Evolutionary conservation across 1,140 invertebrate genomes (phyloP), one percentile per base, ranked within the genome.

Genomic region (Akabosia matsudoensis): DNA sequence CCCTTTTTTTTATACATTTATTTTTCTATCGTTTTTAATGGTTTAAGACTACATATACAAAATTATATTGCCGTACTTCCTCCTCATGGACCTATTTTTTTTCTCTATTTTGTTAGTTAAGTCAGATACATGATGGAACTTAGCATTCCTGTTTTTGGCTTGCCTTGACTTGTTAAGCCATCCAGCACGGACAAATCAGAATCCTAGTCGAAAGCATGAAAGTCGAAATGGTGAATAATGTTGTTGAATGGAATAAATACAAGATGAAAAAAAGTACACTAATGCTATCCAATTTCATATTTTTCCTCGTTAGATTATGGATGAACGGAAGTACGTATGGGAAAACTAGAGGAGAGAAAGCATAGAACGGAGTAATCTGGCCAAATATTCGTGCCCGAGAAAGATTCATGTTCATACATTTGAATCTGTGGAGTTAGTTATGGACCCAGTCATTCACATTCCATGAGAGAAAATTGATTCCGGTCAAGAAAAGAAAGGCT

Each of bases 391-490:
- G n/a, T n/a, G n/a, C n/a, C n/a, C n/a, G 7, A 45, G 37, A 10
- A 45, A 31, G 26, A 16, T 28, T 28, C 7, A 7, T 67, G 61
- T 22, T 67, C 61, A 31, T 67, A 31, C 61, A 67, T 67, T 67
- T 67, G 30, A 67, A 67, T 67, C 61, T 67, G 26, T 67, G 10
- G 31, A 67, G 61, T 67, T 67, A 67, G 61, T 67, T 67, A 67
- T 30, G 26, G 61, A 30, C 28, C 61, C 61, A 67, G 28, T 67
- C 61, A 67, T 67, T 67, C 61, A n/a, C 61, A 67, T 67, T 67
- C 61, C 61, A 67, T 67, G 61, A 67, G 61, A 67, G 31, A 67
- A 67, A 67, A 67, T 7, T 67, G 61, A 67, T 67, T 67, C 61
- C 61, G 61, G 61, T 67, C 61, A 67, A 67, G 61, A 56, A 56